A percentile compares a stretch with the other conserved stretches of the same genome.
phyloP scores from a whole-genome alignment of 2,888 invertebrate genomes.

The Xanthia icteritia region DNA sequence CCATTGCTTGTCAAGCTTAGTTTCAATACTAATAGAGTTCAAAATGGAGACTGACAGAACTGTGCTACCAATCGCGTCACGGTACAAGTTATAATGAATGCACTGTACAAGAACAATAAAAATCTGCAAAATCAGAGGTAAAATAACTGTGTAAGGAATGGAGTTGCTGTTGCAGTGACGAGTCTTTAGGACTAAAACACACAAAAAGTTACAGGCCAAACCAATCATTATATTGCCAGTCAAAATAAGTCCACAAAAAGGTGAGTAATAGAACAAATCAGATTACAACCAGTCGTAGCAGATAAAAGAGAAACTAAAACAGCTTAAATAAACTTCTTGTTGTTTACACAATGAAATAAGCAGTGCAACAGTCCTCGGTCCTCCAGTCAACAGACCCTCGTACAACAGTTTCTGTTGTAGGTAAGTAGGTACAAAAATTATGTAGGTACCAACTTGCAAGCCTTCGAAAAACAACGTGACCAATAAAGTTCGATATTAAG shows the following conservation, averaged over 20 bases:
- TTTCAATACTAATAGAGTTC: too few relatives aligned
- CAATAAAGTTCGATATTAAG: slow-evolving; percentile 39
- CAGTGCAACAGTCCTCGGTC: too few relatives aligned
- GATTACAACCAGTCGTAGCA: not conserved
- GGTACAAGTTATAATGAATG: too few relatives aligned
- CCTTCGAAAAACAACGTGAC: slow-evolving; percentile 40
- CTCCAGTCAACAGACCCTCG: too few relatives aligned
- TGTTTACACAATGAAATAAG: not conserved
- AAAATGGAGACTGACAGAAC: too few relatives aligned
- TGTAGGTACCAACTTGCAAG: not conserved
- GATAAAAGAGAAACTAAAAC: not conserved
- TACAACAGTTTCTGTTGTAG: not conserved
- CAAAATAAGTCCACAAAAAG: not conserved
- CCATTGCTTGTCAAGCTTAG: too few relatives aligned
- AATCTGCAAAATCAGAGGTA: too few relatives aligned
- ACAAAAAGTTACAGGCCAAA: not conserved
- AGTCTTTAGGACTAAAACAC: not conserved
- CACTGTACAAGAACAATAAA: too few relatives aligned
- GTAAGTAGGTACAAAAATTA: not conserved
- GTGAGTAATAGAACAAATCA: not conserved
- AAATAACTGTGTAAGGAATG: too few relatives aligned
- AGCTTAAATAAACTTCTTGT: not conserved
- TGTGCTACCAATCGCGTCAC: too few relatives aligned
- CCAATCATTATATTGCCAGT: not conserved
- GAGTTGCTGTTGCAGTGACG: not conserved